Evolutionary conservation across 2,888 invertebrate genomes (phyloP).

Genomic region (Xestia rhomboidea): DNA sequence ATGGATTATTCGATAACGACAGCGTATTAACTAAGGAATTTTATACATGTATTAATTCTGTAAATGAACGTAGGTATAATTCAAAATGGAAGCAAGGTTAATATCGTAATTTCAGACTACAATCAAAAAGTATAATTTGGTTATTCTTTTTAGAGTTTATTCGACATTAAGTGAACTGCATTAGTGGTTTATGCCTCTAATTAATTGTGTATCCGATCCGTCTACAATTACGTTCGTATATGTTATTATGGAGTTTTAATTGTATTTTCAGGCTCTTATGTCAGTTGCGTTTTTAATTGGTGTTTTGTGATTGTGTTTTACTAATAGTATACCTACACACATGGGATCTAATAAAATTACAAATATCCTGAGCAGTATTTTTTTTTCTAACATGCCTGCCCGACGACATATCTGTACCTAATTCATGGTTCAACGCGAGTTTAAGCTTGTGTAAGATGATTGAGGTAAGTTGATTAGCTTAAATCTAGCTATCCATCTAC

Average conservation of each 20-base stretch:
- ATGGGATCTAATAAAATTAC: not conserved
- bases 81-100: slow-evolving; percentile 55
- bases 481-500: not conserved
- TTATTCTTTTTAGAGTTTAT: slow-evolving; percentile 36
- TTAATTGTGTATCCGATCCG: slow-evolving; percentile 50
- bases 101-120: slow-evolving; percentile 44
- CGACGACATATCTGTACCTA: too few relatives aligned
- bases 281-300: slow-evolving; percentile 40
- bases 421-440: not conserved
- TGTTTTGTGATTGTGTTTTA: slow-evolving; percentile 21
- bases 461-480: not conserved
- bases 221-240: slow-evolving; percentile 36
- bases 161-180: slow-evolving; percentile 40
- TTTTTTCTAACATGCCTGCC: not conserved
- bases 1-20: slow-evolving; percentile 70
- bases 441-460: not conserved
- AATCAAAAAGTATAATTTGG: slow-evolving; percentile 47
- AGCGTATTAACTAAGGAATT: slow-evolving; percentile 45
- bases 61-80: slow-evolving; percentile 25
- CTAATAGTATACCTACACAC: slow-evolving; percentile 6
- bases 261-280: slow-evolving; percentile 32
- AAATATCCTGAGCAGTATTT: not conserved
- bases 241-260: slow-evolving; percentile 48
- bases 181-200: slow-evolving; percentile 52
- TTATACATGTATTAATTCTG: slow-evolving; percentile 49